Conservation (phyloP, 2,888 invertebrate genomes). For the Xestoiulus laeticollis region DNA sequence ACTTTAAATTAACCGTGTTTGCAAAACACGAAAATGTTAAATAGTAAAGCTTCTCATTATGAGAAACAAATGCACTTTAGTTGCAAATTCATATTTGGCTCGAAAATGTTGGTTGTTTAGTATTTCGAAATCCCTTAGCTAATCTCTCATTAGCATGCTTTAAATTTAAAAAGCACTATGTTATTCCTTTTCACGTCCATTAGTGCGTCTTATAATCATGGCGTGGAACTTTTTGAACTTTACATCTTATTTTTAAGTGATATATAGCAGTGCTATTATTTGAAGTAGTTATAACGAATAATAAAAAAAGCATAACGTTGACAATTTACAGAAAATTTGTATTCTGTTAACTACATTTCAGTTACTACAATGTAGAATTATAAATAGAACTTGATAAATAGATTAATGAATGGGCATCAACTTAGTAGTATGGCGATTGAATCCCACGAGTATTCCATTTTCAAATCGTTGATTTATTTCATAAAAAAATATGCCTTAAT, state of each 20-base stretch:
- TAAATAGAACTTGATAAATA: not conserved
- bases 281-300: too few relatives aligned
- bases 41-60: not conserved
- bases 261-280: too few relatives aligned
- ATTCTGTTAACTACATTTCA: not conserved
- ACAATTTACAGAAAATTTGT: too few relatives aligned
- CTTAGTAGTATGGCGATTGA: not conserved
- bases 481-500: constrained; percentile 43
- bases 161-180: too few relatives aligned
- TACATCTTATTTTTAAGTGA: too few relatives aligned
- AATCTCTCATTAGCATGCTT: too few relatives aligned
- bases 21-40: not conserved
- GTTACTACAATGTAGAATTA: not conserved
- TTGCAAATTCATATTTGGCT: not conserved
- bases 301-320: too few relatives aligned
- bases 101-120: not conserved
- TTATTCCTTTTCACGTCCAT: too few relatives aligned
- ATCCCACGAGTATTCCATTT: not conserved
- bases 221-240: too few relatives aligned
- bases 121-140: too few relatives aligned
- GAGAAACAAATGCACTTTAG: not conserved
- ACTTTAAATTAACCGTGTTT: not conserved
- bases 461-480: constrained; percentile 5
- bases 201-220: too few relatives aligned
- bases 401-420: not conserved